Conservation (phyloP, 2,888 invertebrate species). For the Uropetala carovei region DNA sequence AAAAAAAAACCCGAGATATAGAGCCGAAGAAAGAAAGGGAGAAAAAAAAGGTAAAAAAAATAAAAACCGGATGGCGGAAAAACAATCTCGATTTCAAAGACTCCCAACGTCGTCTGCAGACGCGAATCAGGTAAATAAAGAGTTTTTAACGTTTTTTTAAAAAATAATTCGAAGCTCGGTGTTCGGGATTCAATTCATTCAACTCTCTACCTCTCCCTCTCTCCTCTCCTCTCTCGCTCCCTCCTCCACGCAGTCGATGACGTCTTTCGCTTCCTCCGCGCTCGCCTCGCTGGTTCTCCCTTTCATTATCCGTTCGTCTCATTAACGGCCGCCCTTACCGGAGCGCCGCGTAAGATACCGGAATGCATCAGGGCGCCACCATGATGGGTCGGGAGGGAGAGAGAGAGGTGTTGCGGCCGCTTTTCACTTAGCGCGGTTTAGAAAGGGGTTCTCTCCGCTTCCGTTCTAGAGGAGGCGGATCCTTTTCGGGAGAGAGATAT, state of each 20-base stretch:
- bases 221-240: not conserved
- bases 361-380: constrained; percentile 23
- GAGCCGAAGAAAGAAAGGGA: not conserved
- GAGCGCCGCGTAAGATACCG: not conserved
- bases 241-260: not conserved
- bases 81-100: not conserved
- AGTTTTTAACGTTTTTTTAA: not conserved
- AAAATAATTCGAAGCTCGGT: no score
- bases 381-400: not conserved
- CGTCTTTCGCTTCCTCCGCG: not conserved
- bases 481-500: constrained; percentile 10
- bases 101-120: not conserved
- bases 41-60: not conserved
- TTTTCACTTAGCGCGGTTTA: constrained; percentile 39
- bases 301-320: constrained; percentile 38
- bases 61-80: not conserved
- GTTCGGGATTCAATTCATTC: no score
- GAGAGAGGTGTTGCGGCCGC: constrained; percentile 43
- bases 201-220: not conserved
- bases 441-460: constrained; percentile 34
- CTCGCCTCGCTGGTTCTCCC: not conserved
- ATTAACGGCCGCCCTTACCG: not conserved
- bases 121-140: not conserved
- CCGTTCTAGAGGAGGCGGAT: constrained; percentile 47
- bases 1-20: no score